Evolutionary conservation across 2,888 invertebrate species (phyloP).

Genomic region (Phengaris alcon): DNA sequence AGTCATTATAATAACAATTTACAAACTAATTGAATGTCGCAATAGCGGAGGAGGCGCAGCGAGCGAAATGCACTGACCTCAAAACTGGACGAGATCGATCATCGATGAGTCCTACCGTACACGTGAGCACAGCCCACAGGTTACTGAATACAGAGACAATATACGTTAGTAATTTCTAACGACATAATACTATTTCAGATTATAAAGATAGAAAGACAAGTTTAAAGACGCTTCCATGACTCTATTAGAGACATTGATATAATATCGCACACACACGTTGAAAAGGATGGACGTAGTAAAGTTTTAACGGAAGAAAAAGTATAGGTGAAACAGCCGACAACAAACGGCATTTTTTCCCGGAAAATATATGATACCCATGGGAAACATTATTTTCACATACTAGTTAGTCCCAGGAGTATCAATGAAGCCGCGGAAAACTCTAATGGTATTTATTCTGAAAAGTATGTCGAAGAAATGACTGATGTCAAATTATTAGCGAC

Average conservation of each 20-base stretch:
- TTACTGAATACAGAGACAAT: not conserved
- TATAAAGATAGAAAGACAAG: too few relatives aligned
- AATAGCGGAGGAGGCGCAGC: conserved; percentile 30
- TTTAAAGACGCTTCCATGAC: too few relatives aligned
- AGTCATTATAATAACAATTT: conserved; percentile 26
- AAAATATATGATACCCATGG: not conserved
- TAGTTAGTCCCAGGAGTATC: not conserved
- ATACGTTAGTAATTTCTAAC: not conserved
- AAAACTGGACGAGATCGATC: conserved; percentile 36
- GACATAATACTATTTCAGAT: too few relatives aligned
- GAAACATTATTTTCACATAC: not conserved
- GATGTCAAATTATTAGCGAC: not conserved
- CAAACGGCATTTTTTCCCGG: not conserved
- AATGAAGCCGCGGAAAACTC: not conserved
- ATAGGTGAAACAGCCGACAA: not conserved
- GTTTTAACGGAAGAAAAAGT: not conserved
- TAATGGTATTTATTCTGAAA: not conserved
- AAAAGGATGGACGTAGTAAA: not conserved
- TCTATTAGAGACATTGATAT: not conserved
- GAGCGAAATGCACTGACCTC: conserved; percentile 37
- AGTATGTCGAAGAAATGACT: not conserved
- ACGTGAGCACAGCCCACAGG: conserved; percentile 29
- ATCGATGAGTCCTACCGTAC: conserved; percentile 32
- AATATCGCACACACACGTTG: not conserved
- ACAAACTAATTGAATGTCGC: conserved; percentile 22